Conservation (phyloP, 2,113 vertebrate genomes). For the Mustelus asterias region DNA sequence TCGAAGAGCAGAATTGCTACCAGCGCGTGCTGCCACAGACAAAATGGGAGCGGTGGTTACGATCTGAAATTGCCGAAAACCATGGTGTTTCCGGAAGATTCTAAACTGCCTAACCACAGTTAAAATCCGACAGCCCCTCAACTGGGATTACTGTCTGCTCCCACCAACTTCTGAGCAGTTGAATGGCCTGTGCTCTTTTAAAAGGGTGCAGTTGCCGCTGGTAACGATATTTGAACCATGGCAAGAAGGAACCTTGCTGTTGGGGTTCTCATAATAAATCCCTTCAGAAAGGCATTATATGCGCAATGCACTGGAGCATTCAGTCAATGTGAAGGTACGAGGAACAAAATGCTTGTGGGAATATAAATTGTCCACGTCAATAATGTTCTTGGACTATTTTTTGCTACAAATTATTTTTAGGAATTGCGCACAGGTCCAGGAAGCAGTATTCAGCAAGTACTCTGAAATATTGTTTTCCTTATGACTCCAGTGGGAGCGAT, state of each 20-base stretch:
- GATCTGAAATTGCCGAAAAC: neutral
- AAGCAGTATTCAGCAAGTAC: neutral
- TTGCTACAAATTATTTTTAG: neutral
- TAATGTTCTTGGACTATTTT: neutral
- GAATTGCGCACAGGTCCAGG: neutral
- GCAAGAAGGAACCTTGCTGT: neutral
- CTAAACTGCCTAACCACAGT: neutral
- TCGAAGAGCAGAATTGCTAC: neutral
- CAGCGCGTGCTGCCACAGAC: neutral
- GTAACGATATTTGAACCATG: neutral
- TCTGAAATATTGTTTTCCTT: neutral
- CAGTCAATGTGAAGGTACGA: neutral
- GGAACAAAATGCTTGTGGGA: neutral
- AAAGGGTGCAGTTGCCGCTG: neutral
- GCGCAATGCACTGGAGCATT: neutral
- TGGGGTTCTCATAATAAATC: neutral
- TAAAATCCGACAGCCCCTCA: neutral
- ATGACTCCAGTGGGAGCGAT: neutral
- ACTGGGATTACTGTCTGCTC: neutral
- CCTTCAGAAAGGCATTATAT: neutral
- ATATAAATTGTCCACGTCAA: neutral
- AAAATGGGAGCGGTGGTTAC: neutral
- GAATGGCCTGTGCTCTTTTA: neutral
- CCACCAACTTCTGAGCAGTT: neutral
- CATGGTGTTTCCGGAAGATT: neutral